Evolutionary conservation across 2,113 vertebrate species (phyloP).

Genomic region (Calidris pygmaea): DNA sequence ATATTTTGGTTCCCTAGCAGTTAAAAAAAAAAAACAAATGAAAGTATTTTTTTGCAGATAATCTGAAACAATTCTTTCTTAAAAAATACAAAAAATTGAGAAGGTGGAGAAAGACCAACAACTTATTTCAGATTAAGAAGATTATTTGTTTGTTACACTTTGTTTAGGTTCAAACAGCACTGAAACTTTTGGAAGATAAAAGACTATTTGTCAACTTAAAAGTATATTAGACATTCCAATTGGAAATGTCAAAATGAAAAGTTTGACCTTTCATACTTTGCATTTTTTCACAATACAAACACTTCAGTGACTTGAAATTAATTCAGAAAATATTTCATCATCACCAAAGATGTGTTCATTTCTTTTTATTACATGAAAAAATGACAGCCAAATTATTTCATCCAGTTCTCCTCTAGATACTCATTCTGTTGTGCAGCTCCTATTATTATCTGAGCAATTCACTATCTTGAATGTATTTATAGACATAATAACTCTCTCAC

Average conservation of each 20-base stretch:
- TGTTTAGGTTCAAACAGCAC: not conserved
- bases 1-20: not conserved
- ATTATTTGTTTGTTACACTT: not conserved
- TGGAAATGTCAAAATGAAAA: not conserved
- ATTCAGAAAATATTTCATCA: not conserved
- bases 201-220: not conserved
- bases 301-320: not conserved
- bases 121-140: not conserved
- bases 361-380: not conserved
- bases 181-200: not conserved
- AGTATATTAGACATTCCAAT: not conserved
- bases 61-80: not conserved
- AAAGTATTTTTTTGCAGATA: not conserved
- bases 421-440: not conserved
- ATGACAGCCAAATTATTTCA: not conserved
- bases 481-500: not conserved
- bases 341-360: not conserved
- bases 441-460: not conserved
- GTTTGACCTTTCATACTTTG: not conserved
- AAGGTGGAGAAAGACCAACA: not conserved
- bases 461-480: not conserved
- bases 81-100: not conserved
- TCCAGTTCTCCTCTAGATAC: not conserved
- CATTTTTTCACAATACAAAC: not conserved
- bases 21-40: not conserved